Base-by-base conservation (phyloP, 2,888 invertebrate species). In the Pseudococcus longispinus region DNA sequence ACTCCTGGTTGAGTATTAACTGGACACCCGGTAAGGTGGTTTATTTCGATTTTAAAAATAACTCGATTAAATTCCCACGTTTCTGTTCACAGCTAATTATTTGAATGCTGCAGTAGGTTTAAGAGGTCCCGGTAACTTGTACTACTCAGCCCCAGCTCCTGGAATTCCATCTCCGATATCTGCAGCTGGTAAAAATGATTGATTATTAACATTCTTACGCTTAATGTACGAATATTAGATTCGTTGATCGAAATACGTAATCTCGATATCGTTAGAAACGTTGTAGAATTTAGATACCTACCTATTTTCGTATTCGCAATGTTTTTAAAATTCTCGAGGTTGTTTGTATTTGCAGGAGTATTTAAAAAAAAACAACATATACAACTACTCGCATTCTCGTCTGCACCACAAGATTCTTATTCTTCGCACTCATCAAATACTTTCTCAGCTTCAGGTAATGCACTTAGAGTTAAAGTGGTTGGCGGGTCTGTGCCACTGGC, bases 271-370 rank as follows among this genome's bases (percentile, higher is more conserved):
- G 23, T 70, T 32, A 4, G 29, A 70, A 70, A 70, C 13, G 11
- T 9, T 26, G 6, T 26, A n/a, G n/a, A n/a, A n/a, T n/a, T n/a
- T n/a, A n/a, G 26, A 26, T 9, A n/a, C n/a, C n/a, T n/a, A n/a
- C n/a, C n/a, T 26, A 65, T 26, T 74, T 5, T 70, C 5, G 5
- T 2, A 13, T 32, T 5, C 13, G 29, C 11, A n/a, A 9, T 20
- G 23, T 20, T 80, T 9, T 37, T 37, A 80, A 42, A 80, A 42
- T 18, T 80, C 77, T 42, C 37, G 77, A 80, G 77, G 20, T 80
- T 42, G 23, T 80, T 80, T 80, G 77, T 80, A 80, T 42, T 42
- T 42, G 77, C 42, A 80, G 42, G 77, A 4, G 15, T 46, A 46
- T 46, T 15, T 3, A 46, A 46, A 46, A 9, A 44, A 44, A 44